A percentile compares a stretch with the other conserved stretches of the same genome.
phyloP scores from a whole-genome alignment of 2,797 vertebrate species.

The Sebastes cheni region DNA sequence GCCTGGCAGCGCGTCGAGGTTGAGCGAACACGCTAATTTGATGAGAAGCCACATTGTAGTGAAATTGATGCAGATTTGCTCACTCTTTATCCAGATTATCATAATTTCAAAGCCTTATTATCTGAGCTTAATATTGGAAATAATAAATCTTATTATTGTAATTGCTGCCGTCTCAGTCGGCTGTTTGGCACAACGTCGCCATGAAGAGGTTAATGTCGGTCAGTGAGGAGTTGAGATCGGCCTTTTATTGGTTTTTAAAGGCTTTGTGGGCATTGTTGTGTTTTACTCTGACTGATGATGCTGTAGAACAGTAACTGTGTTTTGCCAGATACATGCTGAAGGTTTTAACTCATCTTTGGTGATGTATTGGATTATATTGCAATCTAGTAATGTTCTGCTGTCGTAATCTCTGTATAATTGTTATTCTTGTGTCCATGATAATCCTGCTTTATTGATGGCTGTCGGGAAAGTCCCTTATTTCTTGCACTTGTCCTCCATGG shows the following conservation, averaged over 20 bases:
- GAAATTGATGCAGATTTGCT: slow-evolving; percentile 38
- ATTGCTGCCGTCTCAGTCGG: slow-evolving; percentile 8
- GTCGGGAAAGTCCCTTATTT: neutral
- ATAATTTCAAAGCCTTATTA: slow-evolving; percentile 35
- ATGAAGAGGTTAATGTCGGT: neutral
- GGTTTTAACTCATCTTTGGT: neutral
- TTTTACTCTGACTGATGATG: neutral
- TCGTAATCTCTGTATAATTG: neutral
- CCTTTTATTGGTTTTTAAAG: neutral
- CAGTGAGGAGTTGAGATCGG: neutral
- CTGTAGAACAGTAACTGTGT: neutral
- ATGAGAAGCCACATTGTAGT: slow-evolving; percentile 31
- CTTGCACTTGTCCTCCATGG: neutral
- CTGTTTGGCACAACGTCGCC: neutral
- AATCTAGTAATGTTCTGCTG: neutral
- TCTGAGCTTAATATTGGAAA: slow-evolving; percentile 31
- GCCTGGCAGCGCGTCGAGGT: slow-evolving; percentile 52
- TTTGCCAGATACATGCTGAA: neutral
- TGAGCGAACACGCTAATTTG: slow-evolving; percentile 48
- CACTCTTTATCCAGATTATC: slow-evolving; percentile 39
- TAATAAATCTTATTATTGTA: slow-evolving; percentile 30
- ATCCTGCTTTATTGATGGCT: neutral
- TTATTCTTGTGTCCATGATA: neutral
- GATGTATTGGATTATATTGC: neutral
- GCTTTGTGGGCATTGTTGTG: neutral